Percentiles rank a stretch among this genome's conserved stretches.
These are phyloP conservation scores for Euzophera pinguis DNA, from an alignment of 2,888 invertebrate species.

Conservation along the genomic window DNA sequence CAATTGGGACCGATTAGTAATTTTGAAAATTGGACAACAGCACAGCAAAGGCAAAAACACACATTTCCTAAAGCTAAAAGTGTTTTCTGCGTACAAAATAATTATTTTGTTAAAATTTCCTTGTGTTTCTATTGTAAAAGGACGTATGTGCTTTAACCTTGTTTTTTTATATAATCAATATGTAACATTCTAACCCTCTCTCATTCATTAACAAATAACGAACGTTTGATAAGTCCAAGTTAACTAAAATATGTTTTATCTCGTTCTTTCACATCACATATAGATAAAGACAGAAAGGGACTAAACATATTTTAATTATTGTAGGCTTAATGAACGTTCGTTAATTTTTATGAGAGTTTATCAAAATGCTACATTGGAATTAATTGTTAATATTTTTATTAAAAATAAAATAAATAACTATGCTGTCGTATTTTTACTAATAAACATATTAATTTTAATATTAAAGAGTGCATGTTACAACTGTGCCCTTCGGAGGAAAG, in stretches of 20 bases:
- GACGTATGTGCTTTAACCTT: constrained; percentile 2
- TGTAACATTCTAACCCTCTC: not conserved
- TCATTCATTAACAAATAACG: no score
- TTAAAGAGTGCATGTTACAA: not conserved
- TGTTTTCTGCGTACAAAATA: not conserved
- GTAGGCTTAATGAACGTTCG: no score
- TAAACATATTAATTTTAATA: not conserved
- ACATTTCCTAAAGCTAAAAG: not conserved
- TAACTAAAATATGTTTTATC: no score
- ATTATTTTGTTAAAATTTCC: not conserved
- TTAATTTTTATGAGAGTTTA: no score
- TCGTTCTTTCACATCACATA: no score
- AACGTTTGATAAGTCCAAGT: no score
- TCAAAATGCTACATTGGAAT: no score
- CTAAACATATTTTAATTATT: no score
- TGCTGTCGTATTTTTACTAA: not conserved
- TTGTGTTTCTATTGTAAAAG: not conserved
- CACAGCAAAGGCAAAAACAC: not conserved
- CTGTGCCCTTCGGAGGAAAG: not conserved
- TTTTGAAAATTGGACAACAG: not conserved
- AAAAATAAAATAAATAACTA: not conserved
- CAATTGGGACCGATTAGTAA: not conserved
- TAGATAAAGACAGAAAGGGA: no score
- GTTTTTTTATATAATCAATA: not conserved
- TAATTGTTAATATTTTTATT: not conserved